A percentile compares a stretch with the other conserved stretches of the same genome.
phyloP scores from a whole-genome alignment of 2,888 invertebrate species.

The Sminthurinus aureus region DNA sequence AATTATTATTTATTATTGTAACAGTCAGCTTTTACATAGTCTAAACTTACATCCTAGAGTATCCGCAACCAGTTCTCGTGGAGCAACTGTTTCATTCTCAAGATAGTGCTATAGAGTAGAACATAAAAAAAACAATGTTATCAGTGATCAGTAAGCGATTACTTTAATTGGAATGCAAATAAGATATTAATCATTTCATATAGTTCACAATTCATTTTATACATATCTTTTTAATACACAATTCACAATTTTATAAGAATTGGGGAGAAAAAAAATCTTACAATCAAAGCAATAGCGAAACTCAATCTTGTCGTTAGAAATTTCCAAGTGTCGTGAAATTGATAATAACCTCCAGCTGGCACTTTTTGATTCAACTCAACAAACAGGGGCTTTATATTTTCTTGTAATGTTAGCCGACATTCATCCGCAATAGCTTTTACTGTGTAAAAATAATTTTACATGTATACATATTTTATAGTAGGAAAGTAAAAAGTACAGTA shows the following conservation, averaged over 20 bases:
- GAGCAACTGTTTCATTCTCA: constrained; percentile 77
- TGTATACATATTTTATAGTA: no score
- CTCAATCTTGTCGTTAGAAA: constrained; percentile 81
- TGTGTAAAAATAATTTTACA: constrained; percentile 15
- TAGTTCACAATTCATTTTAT: no score
- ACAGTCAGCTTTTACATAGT: not conserved
- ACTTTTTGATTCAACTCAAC: constrained; percentile 72
- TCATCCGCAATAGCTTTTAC: constrained; percentile 24
- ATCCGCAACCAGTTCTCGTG: constrained; percentile 77
- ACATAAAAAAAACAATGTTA: constrained; percentile 53
- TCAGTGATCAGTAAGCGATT: no score
- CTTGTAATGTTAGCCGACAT: constrained; percentile 56
- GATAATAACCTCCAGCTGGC: constrained; percentile 81
- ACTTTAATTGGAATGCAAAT: no score
- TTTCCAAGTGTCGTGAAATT: constrained; percentile 89
- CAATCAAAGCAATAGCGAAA: constrained; percentile 64
- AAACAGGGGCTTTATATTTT: constrained; percentile 72
- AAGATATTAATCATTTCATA: no score
- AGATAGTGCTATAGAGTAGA: constrained; percentile 80
- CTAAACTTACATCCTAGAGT: constrained; percentile 76
- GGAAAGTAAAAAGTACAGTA: no score
- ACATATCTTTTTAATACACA: not conserved
- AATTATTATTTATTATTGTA: not conserved
- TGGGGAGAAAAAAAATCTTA: no score
- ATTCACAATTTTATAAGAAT: not conserved